A percentile compares a stretch with the other conserved stretches of the same genome.
These are phyloP conservation scores for Enhydra lutris DNA, from an alignment of 2,113 vertebrate genomes.

Conservation along the genomic window DNA sequence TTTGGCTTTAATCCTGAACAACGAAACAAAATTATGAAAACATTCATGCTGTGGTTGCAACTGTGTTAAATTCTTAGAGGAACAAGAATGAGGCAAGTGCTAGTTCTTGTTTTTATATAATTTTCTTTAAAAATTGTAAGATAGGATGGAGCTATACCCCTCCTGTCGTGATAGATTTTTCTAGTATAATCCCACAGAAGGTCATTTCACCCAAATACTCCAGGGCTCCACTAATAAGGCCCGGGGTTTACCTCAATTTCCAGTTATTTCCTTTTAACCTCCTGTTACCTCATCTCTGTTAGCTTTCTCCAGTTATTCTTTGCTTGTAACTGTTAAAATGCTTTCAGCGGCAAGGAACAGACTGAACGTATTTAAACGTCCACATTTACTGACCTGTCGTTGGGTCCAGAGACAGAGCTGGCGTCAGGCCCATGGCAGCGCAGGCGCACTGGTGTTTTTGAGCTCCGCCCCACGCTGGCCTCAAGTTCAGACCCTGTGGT, in stretches of 20 bases:
- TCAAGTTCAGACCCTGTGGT: neutral
- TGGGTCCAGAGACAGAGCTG: neutral
- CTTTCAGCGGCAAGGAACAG: neutral
- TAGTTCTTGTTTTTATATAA: neutral
- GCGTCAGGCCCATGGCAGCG: neutral
- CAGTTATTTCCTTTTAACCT: neutral
- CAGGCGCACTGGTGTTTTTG: neutral
- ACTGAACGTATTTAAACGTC: neutral
- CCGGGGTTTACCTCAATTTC: neutral
- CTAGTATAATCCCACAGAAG: neutral
- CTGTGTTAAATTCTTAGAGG: constrained; percentile 29
- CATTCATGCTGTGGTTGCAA: neutral
- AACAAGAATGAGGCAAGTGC: constrained; percentile 9
- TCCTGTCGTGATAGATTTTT: neutral
- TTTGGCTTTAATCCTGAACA: constrained; percentile 42
- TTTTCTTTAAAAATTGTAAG: constrained; percentile 19
- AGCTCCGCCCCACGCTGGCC: neutral
- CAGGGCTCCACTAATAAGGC: neutral
- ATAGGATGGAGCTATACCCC: neutral
- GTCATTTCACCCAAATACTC: neutral
- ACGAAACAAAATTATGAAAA: constrained; percentile 44
- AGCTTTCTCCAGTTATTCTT: neutral
- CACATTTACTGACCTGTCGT: neutral
- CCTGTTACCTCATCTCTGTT: neutral
- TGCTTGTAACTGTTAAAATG: neutral